These are phyloP conservation scores for Rhodeus uyekii DNA, from an alignment of 2,797 vertebrate genomes.

Conservation along the genomic window DNA sequence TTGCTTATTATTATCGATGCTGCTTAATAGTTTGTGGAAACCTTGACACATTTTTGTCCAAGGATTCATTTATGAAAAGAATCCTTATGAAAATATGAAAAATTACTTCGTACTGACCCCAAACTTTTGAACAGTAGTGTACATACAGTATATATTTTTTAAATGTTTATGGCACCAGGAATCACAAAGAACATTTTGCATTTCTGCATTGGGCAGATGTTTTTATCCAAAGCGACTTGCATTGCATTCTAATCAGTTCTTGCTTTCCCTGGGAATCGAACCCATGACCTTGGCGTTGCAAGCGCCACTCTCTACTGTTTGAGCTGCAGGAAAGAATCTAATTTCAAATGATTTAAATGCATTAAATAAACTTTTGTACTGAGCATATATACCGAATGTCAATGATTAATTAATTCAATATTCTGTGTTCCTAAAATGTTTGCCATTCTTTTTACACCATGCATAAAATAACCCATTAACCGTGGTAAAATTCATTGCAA, in stretches of 20 bases:
- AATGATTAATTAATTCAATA: neutral
- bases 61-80: neutral
- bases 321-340: neutral
- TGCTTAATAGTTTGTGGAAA: neutral
- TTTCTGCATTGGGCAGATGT: too few species aligned
- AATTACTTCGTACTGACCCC: too few species aligned
- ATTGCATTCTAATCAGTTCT: too few species aligned
- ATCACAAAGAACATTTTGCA: neutral
- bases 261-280: too few species aligned
- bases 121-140: too few species aligned
- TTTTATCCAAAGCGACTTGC: too few species aligned
- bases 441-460: neutral
- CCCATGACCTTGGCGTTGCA: too few species aligned
- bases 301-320: too few species aligned
- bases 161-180: neutral
- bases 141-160: too few species aligned
- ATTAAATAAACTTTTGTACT: neutral
- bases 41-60: neutral
- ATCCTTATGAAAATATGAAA: too few species aligned
- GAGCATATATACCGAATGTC: neutral
- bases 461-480: neutral
- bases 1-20: neutral
- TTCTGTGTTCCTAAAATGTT: neutral
- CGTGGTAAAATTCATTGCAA: neutral
- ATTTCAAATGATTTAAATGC: neutral